A percentile compares a stretch with the other conserved stretches of the same genome.
These are phyloP conservation scores for Isichthys henryi DNA, from an alignment of 2,113 vertebrate genomes.

Conservation along the genomic window DNA sequence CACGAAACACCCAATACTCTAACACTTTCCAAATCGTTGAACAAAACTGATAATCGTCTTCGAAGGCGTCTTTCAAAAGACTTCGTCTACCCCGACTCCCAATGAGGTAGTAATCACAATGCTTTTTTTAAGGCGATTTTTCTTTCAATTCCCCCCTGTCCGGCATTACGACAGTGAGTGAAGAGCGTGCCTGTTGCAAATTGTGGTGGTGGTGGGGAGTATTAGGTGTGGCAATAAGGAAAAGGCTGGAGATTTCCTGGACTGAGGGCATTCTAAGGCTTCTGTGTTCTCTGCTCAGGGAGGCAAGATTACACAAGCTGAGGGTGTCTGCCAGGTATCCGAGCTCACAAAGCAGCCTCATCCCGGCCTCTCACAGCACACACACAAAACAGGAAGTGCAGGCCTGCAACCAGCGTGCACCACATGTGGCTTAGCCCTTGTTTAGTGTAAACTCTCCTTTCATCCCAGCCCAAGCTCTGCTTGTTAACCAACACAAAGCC, in stretches of 20 bases:
- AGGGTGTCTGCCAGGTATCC: conserved; percentile 73
- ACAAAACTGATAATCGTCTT: background rate
- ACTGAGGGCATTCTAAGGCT: conserved; percentile 76
- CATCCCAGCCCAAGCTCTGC: conserved; percentile 34
- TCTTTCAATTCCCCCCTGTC: background rate
- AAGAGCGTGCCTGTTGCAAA: conserved; percentile 38
- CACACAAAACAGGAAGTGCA: conserved; percentile 61
- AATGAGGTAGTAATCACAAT: background rate
- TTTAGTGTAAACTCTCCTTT: conserved; percentile 51
- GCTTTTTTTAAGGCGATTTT: background rate
- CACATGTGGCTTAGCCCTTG: conserved; percentile 47
- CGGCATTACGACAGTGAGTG: background rate
- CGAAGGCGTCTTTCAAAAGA: background rate
- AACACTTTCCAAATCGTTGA: background rate
- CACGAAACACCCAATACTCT: background rate
- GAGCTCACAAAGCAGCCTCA: conserved; percentile 72
- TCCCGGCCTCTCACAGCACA: conserved; percentile 50
- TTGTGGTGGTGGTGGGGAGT: conserved; percentile 48
- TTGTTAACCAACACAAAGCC: conserved; percentile 34
- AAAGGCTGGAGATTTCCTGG: conserved; percentile 80
- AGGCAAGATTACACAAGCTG: conserved; percentile 83
- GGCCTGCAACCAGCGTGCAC: conserved; percentile 56
- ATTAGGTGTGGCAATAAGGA: conserved; percentile 55
- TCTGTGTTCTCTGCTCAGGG: conserved; percentile 67
- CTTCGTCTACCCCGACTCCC: background rate